phyloP scores from a whole-genome alignment of 2,113 vertebrate genomes.

The Hoplias malabaricus region DNA sequence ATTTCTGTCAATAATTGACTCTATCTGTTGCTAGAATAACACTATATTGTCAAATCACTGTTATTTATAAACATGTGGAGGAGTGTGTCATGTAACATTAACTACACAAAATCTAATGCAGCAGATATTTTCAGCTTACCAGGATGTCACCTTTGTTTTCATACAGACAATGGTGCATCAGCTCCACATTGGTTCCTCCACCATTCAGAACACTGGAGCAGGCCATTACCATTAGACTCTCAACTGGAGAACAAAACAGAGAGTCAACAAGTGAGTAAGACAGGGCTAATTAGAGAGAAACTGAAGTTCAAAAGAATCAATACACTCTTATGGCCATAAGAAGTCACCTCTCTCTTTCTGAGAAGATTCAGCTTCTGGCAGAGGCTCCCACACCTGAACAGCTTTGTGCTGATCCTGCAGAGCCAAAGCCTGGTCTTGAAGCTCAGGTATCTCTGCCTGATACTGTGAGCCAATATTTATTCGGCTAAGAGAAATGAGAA shows the following conservation, averaged over 20 bases:
- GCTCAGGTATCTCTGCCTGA: constrained; percentile 90
- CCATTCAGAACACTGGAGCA: constrained; percentile 91
- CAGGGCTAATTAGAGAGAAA: neutral
- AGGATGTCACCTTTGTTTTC: constrained; percentile 86
- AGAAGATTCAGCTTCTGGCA: constrained; percentile 67
- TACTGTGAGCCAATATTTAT: constrained; percentile 92
- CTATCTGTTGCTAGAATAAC: neutral
- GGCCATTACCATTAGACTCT: constrained; percentile 85
- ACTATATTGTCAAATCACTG: neutral
- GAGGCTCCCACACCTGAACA: constrained; percentile 85
- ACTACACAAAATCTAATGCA: neutral
- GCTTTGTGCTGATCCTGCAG: constrained; percentile 84
- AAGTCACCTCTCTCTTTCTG: constrained; percentile 77
- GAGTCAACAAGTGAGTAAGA: neutral
- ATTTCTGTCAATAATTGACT: neutral
- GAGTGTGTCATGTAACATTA: neutral
- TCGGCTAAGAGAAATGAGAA: constrained; percentile 69
- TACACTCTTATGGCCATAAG: neutral
- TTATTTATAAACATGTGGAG: neutral
- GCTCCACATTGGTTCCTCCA: constrained; percentile 95
- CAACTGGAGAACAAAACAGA: constrained; percentile 72
- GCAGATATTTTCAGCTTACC: constrained; percentile 76
- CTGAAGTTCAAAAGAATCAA: neutral
- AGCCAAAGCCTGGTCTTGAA: constrained; percentile 74
- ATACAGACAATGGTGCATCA: constrained; percentile 89